These are phyloP conservation scores for Anniella stebbinsi DNA, from an alignment of 2,797 vertebrate genomes.

Conservation along the genomic window DNA sequence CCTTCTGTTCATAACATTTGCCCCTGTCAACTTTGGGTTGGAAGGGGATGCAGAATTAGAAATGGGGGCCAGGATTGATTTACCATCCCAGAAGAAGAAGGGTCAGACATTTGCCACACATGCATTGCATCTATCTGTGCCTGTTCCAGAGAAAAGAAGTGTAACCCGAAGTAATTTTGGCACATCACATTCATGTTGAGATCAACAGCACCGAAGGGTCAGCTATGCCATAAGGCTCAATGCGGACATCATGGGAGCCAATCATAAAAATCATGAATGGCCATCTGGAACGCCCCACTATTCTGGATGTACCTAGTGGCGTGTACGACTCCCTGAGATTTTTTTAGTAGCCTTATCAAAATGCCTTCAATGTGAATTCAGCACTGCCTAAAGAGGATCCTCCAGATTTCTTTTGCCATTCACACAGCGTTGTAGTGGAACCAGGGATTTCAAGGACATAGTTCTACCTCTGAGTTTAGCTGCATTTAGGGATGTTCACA, in stretches of 20 bases:
- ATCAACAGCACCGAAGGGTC: not conserved
- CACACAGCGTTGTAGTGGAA: no score
- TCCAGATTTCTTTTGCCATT: not conserved
- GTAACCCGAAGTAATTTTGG: not conserved
- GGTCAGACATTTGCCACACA: not conserved
- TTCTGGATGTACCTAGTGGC: not conserved
- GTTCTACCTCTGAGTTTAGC: no score
- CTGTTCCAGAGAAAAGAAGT: not conserved
- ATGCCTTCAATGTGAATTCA: not conserved
- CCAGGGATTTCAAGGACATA: no score
- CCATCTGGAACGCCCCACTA: not conserved
- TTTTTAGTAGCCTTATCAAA: not conserved
- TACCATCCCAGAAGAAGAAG: not conserved
- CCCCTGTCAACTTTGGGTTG: not conserved
- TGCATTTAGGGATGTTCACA: no score
- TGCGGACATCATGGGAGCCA: not conserved
- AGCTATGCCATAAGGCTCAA: not conserved
- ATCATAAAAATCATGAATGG: not conserved
- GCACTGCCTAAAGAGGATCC: not conserved
- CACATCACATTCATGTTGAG: not conserved
- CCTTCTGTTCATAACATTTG: constrained; percentile 14
- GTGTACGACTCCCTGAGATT: not conserved
- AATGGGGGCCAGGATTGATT: constrained; percentile 25
- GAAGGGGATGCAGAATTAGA: not conserved
- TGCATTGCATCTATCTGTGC: not conserved